These are phyloP conservation scores for Chromis chromis DNA, from an alignment of 2,797 vertebrate genomes.

Conservation along the genomic window DNA sequence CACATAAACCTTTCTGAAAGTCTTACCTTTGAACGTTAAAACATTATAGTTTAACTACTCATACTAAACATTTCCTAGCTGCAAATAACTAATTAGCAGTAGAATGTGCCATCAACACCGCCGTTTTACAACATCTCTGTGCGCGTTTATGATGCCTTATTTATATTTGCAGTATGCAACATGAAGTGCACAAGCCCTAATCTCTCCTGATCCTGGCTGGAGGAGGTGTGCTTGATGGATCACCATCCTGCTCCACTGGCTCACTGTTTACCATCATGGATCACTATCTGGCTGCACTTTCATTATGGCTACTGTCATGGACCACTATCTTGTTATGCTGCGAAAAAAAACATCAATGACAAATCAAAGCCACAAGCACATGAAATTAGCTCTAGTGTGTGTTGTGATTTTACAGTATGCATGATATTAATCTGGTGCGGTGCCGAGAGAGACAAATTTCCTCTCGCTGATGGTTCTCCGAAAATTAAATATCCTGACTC, in stretches of 20 bases:
- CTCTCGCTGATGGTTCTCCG: not conserved
- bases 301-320: slow-evolving; percentile 59
- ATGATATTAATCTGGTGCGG: slow-evolving; percentile 1
- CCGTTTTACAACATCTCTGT: not conserved
- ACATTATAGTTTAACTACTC: not conserved
- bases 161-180: slow-evolving; percentile 10
- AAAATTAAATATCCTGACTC: slow-evolving; percentile 14
- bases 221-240: slow-evolving; percentile 54
- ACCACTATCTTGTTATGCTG: slow-evolving; percentile 43
- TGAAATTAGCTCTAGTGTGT: slow-evolving; percentile 32
- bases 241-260: slow-evolving; percentile 35
- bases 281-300: slow-evolving; percentile 56
- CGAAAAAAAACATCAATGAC: slow-evolving; percentile 52
- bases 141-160: not conserved
- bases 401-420: not conserved
- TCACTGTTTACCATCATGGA: slow-evolving; percentile 58
- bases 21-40: not conserved
- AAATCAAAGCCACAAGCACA: slow-evolving; percentile 46
- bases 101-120: not conserved
- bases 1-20: not conserved
- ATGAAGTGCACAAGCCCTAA: slow-evolving; percentile 1
- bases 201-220: slow-evolving; percentile 28
- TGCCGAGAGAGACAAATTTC: slow-evolving; percentile 4
- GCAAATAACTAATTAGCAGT: slow-evolving; percentile 13
- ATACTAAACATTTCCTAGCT: not conserved